Evolutionary conservation across 2,888 invertebrate species (phyloP).

Genomic region (Pelosia muscerda): DNA sequence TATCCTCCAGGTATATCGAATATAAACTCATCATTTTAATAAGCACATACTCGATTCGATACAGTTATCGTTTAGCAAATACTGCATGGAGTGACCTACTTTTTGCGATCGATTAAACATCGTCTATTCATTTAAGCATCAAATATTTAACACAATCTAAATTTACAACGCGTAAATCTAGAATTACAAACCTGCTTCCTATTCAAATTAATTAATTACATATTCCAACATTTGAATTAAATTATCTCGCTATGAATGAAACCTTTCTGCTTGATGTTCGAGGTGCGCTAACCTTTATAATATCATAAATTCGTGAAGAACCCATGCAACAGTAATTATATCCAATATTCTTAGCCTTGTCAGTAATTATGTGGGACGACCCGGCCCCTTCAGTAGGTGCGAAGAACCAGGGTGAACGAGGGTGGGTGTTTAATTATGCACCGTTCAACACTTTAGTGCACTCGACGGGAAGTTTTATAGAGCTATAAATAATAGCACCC

Average conservation of each 20-base stretch:
- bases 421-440: constrained; percentile 69
- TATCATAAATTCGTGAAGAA: constrained; percentile 19
- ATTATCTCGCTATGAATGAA: constrained; percentile 10
- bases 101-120: not conserved
- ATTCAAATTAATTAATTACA: constrained; percentile 13
- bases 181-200: constrained; percentile 14
- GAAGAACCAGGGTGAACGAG: constrained; percentile 39
- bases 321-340: constrained; percentile 40
- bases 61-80: not conserved
- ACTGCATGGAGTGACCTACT: not conserved
- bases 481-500: constrained; percentile 44
- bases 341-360: constrained; percentile 45
- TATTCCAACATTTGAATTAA: constrained; percentile 10
- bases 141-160: no score
- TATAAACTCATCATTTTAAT: not conserved
- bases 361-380: constrained; percentile 51
- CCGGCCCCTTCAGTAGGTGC: constrained; percentile 49
- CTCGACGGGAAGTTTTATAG: constrained; percentile 64
- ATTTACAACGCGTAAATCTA: not conserved
- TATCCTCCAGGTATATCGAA: not conserved
- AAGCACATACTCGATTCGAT: no score
- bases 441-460: constrained; percentile 63
- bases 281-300: constrained; percentile 3
- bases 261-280: not conserved
- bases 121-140: not conserved